Evolutionary conservation across 2,113 vertebrate genomes (phyloP).

Genomic region (Ptilonorhynchus violaceus): DNA sequence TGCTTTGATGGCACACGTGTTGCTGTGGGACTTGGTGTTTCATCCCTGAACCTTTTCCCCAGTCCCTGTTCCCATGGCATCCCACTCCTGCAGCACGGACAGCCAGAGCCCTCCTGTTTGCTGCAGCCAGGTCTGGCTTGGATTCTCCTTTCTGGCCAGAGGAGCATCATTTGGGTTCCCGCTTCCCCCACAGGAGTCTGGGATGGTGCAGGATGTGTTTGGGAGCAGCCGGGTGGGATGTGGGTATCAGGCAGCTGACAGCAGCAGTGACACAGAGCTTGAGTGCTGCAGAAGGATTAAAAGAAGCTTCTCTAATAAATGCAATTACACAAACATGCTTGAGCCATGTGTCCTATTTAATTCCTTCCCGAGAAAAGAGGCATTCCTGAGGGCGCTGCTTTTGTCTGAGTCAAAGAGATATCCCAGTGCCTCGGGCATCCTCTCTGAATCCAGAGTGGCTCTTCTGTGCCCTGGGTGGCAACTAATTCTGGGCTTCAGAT

Average conservation of each 20-base stretch:
- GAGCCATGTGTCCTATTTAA: conserved; percentile 19
- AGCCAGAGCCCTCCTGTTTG: background rate
- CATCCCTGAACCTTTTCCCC: background rate
- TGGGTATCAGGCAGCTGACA: background rate
- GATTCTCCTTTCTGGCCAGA: background rate
- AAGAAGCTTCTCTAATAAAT: conserved; percentile 33
- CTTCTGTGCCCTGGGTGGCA: background rate
- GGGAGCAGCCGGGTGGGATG: background rate
- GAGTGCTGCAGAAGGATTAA: background rate
- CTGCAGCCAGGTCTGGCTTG: background rate
- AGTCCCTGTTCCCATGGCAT: background rate
- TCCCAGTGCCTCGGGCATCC: background rate
- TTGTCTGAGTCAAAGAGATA: background rate
- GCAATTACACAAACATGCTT: background rate
- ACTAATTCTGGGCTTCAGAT: background rate
- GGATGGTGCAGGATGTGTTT: background rate
- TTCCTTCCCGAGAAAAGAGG: background rate
- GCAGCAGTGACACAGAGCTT: background rate
- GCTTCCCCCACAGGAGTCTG: fast-evolving
- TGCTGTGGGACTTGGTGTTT: background rate
- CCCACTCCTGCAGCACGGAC: background rate
- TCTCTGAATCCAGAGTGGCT: background rate
- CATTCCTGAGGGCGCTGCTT: conserved; percentile 26
- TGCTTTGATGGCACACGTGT: background rate
- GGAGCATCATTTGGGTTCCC: background rate